A percentile compares a stretch with the other conserved stretches of the same genome.
phyloP scores from a whole-genome alignment of 2,113 vertebrate species.

The Rattus norvegicus region GRCr8 NC_086026.1:38045501-38046000 shows the following conservation, averaged over 20 bases:
- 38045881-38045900: not conserved
- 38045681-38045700: not conserved
- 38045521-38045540: not conserved
- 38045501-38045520: not conserved
- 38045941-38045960: constrained; percentile 23
- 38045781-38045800: not conserved
- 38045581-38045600: not conserved
- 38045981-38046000: not conserved
- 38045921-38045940: not conserved
- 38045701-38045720: not conserved
- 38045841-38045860: not conserved
- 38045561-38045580: not conserved
- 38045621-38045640: not conserved
- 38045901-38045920: not conserved
- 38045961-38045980: constrained; percentile 29
- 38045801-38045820: not conserved
- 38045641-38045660: not conserved
- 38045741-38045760: not conserved
- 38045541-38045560: constrained; percentile 32
- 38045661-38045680: not conserved
- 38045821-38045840: constrained; percentile 16
- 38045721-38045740: constrained; percentile 3
- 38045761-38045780: not conserved
- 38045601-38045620: constrained; percentile 18
- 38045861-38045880: not conserved